Evolutionary conservation across 2,888 invertebrate genomes (phyloP), one percentile per base, ranked within the genome.

Genomic region (Agrypnus murinus): DNA sequence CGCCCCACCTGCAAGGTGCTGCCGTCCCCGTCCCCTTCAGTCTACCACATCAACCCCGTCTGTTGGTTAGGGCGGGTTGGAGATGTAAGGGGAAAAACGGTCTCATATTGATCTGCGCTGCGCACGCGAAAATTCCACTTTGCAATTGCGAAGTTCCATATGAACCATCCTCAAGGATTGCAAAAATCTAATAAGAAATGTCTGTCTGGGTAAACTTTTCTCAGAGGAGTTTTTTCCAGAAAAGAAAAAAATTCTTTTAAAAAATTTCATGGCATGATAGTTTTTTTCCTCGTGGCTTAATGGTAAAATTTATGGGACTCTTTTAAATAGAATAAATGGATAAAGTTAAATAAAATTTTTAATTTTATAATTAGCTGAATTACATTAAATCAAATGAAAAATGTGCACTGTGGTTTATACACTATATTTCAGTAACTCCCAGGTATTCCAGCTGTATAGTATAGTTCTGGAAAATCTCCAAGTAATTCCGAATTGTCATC

Each of bases 91-190:
- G 73, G 67, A 72, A 65, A 40, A 48, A 59, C 57, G 50, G 74
- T 73, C 72, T 77, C 77, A 77, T 81, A 81, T 81, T 80, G 81
- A 81, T 81, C 80, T 79, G 81, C 79, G 80, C 79, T 36, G 78
- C 78, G 79, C 79, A 79, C 76, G 65, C 71, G 64, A 74, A 77
- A 75, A 70, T 62, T 66, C 66, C 68, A 68, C 69, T 68, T 67
- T 69, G 68, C 70, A 73, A 71, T 73, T 72, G 74, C 75, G 73
- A 76, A 73, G 72, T 76, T 75, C 74, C 70, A 73, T 69, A 75
- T 69, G 74, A 74, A 72, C 73, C 74, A 74, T 76, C 74, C 69
- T 75, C 73, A 75, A 75, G 74, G 76, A 76, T 76, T 72, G 74
- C 75, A 75, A 76, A 75, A 75, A 75, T 70, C 68, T 71, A 71